A percentile compares a stretch with the other conserved stretches of the same genome.
Conservation (phyloP, 2,888 invertebrate species). For the Eristalis intricaria region DNA sequence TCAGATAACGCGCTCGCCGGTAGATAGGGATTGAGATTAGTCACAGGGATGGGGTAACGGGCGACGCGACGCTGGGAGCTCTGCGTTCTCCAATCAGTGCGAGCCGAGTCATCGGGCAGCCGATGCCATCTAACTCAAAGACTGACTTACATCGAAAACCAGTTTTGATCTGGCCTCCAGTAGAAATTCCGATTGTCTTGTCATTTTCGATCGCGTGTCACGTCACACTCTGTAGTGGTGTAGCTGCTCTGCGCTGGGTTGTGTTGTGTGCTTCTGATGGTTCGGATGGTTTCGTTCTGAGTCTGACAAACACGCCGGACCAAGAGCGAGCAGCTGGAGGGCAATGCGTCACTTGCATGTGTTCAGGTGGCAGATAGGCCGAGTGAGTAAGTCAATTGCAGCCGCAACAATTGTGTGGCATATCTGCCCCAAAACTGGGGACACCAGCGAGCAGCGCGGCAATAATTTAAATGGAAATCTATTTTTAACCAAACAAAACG, state of each 20-base stretch:
- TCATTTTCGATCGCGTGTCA: constrained; percentile 67
- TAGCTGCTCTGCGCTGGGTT: not conserved
- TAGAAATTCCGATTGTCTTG: constrained; percentile 63
- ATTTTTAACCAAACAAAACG: constrained; percentile 71
- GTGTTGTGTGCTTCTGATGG: constrained; percentile 25
- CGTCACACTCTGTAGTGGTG: constrained; percentile 61
- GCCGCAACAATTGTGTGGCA: constrained; percentile 43
- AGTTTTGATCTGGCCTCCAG: constrained; percentile 58
- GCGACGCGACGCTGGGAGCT: not conserved
- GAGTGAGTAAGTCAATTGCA: constrained; percentile 47
- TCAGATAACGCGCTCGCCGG: not conserved
- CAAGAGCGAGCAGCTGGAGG: constrained; percentile 25
- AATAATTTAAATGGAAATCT: constrained; percentile 70
- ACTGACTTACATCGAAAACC: constrained; percentile 48
- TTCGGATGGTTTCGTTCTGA: not conserved
- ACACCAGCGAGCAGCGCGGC: constrained; percentile 49
- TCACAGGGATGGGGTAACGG: not conserved
- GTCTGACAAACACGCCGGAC: not conserved
- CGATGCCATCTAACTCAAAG: constrained; percentile 36
- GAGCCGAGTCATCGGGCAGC: not conserved
- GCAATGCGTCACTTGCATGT: constrained; percentile 10
- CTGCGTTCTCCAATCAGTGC: not conserved
- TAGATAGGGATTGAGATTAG: constrained; percentile 21
- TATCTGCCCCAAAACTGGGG: constrained; percentile 13
- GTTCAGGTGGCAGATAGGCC: constrained; percentile 29